Base-by-base conservation (phyloP, 2,113 vertebrate species). In the Silurus asotus region DNA sequence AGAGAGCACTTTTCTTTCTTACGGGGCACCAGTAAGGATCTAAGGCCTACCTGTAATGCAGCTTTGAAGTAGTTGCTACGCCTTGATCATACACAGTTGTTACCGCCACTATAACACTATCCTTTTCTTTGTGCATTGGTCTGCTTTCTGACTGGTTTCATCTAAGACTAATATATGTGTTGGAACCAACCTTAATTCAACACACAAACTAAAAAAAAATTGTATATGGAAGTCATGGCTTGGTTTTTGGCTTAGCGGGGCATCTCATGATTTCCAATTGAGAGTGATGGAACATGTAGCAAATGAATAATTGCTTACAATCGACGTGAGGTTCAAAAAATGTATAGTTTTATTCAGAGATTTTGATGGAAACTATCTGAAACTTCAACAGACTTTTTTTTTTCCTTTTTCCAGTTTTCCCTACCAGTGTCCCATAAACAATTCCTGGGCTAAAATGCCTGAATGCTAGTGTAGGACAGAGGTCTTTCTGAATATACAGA, bases 31-130 rank as follows among this genome's bases (percentile, higher is more conserved):
- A 8, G 10, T 61, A 23, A 74, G 65, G 55, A 81, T 72, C 65
- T 62, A 51, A 61, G 17, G 49, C 56, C 45, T 70, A 72, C 37
- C 77, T 28, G 15, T 61, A 48, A 69, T 28, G 77, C 53, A 28
- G 23, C 56, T 72, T 55, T 75, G 48, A 62, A 13, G n/a, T 62
- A 69, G 19, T 56, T 65, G 78, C 20, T 59, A 79, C 7, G 64
- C 75, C 65, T 70, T 87, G 82, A 87, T 79, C 81, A 87, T 48
- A 25, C 28, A 69, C 61, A 77, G 7, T 15, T 53, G 67, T 56
- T 82, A 79, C 56, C 10, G 10, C 48, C 23, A 20, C 69, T 56
- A 65, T 25, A 45, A 55, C 70, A 56, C 51, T n/a, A 67, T 13
- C 45, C 19, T 55, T 59, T 53, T 62, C 45, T 51, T 15, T 11